These are phyloP conservation scores for Venustoraphidia nigricollis DNA, from an alignment of 2,888 invertebrate genomes.

Conservation along the genomic window DNA sequence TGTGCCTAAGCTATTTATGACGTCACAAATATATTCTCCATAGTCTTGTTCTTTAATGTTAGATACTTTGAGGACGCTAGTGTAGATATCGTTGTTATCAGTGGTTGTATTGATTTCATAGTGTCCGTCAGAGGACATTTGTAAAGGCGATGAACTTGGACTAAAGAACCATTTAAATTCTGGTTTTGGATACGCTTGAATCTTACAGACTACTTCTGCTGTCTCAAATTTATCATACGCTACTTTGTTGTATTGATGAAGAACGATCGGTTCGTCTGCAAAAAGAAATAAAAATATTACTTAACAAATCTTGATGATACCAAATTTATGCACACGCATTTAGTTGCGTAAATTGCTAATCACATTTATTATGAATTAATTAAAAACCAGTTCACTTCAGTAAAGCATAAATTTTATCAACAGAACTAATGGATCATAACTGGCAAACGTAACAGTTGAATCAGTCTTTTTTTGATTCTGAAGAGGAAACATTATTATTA, in stretches of 20 bases:
- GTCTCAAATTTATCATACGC: slow-evolving; percentile 74
- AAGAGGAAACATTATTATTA: no score
- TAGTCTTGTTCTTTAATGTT: slow-evolving; percentile 70
- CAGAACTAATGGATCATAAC: no score
- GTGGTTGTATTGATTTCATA: slow-evolving; percentile 71
- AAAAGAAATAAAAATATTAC: slow-evolving; percentile 8
- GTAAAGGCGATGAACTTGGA: slow-evolving; percentile 54
- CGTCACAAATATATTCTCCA: slow-evolving; percentile 82
- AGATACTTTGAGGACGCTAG: slow-evolving; percentile 57
- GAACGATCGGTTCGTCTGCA: slow-evolving; percentile 69
- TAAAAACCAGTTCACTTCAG: no score
- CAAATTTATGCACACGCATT: no score
- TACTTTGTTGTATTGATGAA: slow-evolving; percentile 75
- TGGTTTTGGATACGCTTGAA: slow-evolving; percentile 83
- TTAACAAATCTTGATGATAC: no score
- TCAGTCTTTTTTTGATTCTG: no score
- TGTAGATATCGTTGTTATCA: slow-evolving; percentile 74
- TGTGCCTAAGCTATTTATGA: slow-evolving; percentile 67
- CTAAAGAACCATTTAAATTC: slow-evolving; percentile 86
- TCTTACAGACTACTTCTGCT: slow-evolving; percentile 75
- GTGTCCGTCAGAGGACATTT: slow-evolving; percentile 69
- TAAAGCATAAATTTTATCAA: no score
- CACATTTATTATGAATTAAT: no score
- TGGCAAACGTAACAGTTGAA: no score
- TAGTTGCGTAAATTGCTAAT: no score